These are phyloP conservation scores for Cavia porcellus DNA, from an alignment of 2,113 vertebrate species.

Conservation along the genomic window DNA sequence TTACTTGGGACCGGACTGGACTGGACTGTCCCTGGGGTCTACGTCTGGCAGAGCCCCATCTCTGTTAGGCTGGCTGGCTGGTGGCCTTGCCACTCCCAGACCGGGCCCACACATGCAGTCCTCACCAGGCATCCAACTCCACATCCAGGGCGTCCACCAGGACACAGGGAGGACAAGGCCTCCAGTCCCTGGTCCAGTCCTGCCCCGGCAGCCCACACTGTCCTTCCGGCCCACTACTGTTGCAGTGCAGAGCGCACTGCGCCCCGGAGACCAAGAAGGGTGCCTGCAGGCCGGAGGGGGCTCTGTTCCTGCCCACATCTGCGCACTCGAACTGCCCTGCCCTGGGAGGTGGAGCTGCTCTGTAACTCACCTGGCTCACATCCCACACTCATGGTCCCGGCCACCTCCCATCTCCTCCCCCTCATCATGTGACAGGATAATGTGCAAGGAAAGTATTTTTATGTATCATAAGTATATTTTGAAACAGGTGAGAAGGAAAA, in stretches of 20 bases:
- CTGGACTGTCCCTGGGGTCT: neutral
- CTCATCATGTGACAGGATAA: conserved; percentile 59
- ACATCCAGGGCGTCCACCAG: neutral
- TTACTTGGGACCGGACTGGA: neutral
- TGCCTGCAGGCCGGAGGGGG: neutral
- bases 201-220: neutral
- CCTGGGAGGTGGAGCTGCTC: conserved; percentile 54
- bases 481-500: conserved; percentile 71
- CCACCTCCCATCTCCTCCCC: neutral
- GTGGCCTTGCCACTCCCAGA: neutral
- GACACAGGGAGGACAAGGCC: neutral
- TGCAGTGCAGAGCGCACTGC: neutral
- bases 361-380: neutral
- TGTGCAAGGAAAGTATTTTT: conserved; percentile 87
- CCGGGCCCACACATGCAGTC: neutral
- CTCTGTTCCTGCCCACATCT: neutral
- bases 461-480: conserved; percentile 89
- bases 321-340: neutral
- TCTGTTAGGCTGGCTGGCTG: neutral
- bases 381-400: conserved; percentile 50
- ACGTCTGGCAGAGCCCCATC: neutral
- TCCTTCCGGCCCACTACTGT: neutral
- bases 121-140: neutral
- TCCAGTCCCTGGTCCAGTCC: neutral
- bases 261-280: neutral